Percentiles rank a stretch among this genome's conserved stretches.
These are phyloP conservation scores for Laterallus jamaicensis DNA, from an alignment of 2,113 vertebrate species.

Conservation along the genomic window DNA sequence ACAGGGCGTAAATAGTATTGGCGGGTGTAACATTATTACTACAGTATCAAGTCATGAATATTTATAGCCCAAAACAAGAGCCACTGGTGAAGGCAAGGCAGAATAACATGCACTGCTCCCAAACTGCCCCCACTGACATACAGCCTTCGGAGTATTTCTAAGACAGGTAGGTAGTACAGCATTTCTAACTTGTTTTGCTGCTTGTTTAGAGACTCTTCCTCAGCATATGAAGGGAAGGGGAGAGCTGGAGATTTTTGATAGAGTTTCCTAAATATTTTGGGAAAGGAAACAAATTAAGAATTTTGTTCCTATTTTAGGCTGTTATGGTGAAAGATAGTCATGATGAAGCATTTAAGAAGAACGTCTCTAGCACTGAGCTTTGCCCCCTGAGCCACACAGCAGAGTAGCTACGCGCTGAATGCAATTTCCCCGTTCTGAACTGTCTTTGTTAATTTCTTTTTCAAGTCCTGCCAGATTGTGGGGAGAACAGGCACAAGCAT, in stretches of 20 bases:
- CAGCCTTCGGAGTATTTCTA: neutral
- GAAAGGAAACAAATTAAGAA: neutral
- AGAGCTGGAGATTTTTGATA: neutral
- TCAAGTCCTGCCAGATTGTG: slow-evolving; percentile 46
- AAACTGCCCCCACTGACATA: neutral
- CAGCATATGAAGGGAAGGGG: neutral
- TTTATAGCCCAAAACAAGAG: neutral
- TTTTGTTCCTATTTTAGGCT: neutral
- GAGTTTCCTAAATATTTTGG: neutral
- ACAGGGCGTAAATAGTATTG: neutral
- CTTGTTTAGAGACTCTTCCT: neutral
- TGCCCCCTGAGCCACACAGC: neutral
- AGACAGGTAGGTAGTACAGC: neutral
- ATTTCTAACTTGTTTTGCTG: neutral
- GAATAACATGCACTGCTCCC: neutral
- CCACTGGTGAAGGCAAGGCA: neutral
- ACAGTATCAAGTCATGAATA: neutral
- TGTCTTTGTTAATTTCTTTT: slow-evolving; percentile 46
- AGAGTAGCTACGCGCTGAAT: neutral
- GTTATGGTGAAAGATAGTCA: neutral
- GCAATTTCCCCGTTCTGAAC: slow-evolving; percentile 7
- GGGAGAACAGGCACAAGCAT: slow-evolving; percentile 57
- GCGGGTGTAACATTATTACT: neutral
- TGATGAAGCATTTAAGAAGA: neutral
- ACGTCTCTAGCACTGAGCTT: neutral